These are phyloP conservation scores for Gopherus evgoodei DNA, from an alignment of 2,113 vertebrate genomes.

Conservation along the genomic window DNA sequence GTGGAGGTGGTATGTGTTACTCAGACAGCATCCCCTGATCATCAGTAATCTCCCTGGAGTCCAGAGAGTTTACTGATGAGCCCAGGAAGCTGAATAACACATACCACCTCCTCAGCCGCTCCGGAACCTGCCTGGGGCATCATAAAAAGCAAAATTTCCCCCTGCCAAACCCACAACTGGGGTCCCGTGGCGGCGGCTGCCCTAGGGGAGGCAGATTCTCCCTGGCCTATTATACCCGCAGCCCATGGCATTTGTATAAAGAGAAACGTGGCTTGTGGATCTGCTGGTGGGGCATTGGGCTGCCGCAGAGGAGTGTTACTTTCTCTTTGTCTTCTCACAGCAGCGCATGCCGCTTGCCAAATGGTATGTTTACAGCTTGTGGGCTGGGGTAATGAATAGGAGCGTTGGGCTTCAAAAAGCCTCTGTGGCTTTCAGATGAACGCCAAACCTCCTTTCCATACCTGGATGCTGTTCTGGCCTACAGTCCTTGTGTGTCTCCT, in stretches of 20 bases:
- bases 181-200: too few relatives aligned
- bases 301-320: background rate
- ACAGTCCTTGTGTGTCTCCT: slow-evolving; percentile 40
- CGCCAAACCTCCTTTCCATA: background rate
- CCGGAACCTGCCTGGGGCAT: too few relatives aligned
- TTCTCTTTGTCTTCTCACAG: background rate
- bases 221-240: too few relatives aligned
- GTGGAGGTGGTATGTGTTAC: too few relatives aligned
- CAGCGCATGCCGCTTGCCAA: background rate
- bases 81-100: too few relatives aligned
- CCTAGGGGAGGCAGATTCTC: too few relatives aligned
- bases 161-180: too few relatives aligned
- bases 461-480: slow-evolving; percentile 66
- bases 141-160: too few relatives aligned
- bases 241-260: background rate
- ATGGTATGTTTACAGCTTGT: background rate
- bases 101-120: too few relatives aligned
- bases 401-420: background rate
- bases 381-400: background rate
- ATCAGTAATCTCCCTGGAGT: too few relatives aligned
- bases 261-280: rapidly evolving
- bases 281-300: background rate
- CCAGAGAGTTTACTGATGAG: too few relatives aligned
- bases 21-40: too few relatives aligned
- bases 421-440: background rate